A percentile compares a stretch with the other conserved stretches of the same genome.
Conservation (phyloP, 1,140 invertebrate genomes). For the Drosophila pruinosa region DNA sequence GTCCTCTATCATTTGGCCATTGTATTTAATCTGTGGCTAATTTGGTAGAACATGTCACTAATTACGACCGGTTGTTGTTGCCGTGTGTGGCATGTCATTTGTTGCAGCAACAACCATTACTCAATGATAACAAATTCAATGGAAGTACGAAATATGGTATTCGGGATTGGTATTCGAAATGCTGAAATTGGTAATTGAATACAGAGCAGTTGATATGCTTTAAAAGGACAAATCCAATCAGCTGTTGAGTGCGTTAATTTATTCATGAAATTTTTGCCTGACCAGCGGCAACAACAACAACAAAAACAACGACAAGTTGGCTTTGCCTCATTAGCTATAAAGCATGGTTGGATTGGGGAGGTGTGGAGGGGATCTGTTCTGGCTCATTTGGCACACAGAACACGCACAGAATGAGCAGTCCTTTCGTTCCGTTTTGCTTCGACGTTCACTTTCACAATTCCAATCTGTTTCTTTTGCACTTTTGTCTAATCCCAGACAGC, state of each 20-base stretch:
- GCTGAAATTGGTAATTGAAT: slow-evolving; percentile 68
- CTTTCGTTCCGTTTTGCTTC: background rate
- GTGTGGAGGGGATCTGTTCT: slow-evolving; percentile 13
- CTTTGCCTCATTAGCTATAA: slow-evolving; percentile 23
- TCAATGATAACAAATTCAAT: slow-evolving; percentile 41
- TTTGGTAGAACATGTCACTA: slow-evolving; percentile 56
- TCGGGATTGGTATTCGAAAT: background rate
- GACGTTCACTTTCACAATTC: slow-evolving; percentile 10
- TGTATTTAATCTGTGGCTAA: slow-evolving; percentile 55
- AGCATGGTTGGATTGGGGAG: background rate
- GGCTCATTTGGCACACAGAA: slow-evolving; percentile 56
- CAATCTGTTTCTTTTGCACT: slow-evolving; percentile 51
- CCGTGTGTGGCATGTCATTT: slow-evolving; percentile 38
- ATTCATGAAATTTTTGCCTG: slow-evolving; percentile 63
- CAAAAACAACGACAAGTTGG: background rate
- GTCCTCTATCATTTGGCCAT: background rate
- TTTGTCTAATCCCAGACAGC: slow-evolving; percentile 51
- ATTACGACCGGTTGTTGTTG: slow-evolving; percentile 35
- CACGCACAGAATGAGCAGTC: slow-evolving; percentile 54
- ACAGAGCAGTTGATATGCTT: slow-evolving; percentile 34
- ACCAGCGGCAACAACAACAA: background rate
- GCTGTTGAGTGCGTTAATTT: slow-evolving; percentile 72
- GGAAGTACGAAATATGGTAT: background rate
- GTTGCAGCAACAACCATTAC: slow-evolving; percentile 12
- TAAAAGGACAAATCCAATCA: slow-evolving; percentile 68